Evolutionary conservation across 1,140 invertebrate species (phyloP).

Genomic region (Eriosoma lanigerum): DNA sequence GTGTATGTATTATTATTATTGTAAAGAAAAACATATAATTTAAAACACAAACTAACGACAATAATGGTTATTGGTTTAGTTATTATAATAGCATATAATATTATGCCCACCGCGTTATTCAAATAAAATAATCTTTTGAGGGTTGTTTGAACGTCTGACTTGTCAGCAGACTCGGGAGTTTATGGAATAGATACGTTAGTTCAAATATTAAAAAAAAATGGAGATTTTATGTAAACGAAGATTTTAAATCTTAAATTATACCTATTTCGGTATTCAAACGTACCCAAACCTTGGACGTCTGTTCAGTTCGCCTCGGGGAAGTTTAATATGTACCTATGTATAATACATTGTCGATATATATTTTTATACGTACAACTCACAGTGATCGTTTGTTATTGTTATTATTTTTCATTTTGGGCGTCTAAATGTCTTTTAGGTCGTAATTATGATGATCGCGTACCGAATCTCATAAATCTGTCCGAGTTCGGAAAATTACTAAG

Average conservation of each 20-base stretch:
- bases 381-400: neutral
- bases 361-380: too few relatives aligned
- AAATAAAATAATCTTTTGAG: neutral
- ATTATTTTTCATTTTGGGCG: neutral
- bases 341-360: too few relatives aligned
- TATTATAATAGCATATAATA: too few relatives aligned
- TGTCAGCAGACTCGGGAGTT: neutral
- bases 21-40: too few relatives aligned
- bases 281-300: neutral
- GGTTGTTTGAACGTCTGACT: neutral
- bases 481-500: neutral
- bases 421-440: neutral
- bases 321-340: too few relatives aligned
- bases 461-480: conserved; percentile 6
- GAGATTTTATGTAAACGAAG: conserved; percentile 24
- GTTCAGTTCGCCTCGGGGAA: neutral
- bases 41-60: too few relatives aligned
- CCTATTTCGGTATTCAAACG: conserved; percentile 1
- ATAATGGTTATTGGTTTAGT: too few relatives aligned
- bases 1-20: too few relatives aligned
- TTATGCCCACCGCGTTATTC: neutral
- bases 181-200: neutral
- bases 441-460: neutral
- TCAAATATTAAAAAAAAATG: conserved; percentile 6
- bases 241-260: conserved; percentile 15